Percentiles rank a stretch among this genome's conserved stretches.
Evolutionary conservation across 2,113 vertebrate genomes (phyloP).

Genomic region (Sigmodon hispidus): DNA sequence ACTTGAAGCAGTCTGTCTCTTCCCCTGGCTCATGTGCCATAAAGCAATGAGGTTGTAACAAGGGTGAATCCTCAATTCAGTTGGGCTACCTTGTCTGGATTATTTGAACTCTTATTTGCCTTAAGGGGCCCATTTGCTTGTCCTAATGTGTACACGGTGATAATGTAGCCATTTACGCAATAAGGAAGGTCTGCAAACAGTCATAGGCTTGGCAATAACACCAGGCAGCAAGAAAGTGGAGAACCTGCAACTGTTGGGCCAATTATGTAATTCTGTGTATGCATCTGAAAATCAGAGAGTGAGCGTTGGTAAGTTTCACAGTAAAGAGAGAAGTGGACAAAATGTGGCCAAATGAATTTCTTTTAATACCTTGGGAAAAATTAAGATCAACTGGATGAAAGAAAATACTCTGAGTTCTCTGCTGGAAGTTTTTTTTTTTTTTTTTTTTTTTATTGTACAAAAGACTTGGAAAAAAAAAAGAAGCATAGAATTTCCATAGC

Average conservation of each 20-base stretch:
- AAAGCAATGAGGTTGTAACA: constrained; percentile 80
- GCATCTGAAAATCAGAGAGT: constrained; percentile 74
- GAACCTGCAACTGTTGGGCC: constrained; percentile 81
- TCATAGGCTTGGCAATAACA: constrained; percentile 77
- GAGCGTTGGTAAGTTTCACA: constrained; percentile 77
- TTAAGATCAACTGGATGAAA: constrained; percentile 84
- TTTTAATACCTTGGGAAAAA: constrained; percentile 81
- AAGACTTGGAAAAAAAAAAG: constrained; percentile 74
- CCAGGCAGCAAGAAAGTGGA: constrained; percentile 59
- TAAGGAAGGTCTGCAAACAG: constrained; percentile 82
- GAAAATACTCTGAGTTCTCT: constrained; percentile 82
- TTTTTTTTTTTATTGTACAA: constrained; percentile 74
- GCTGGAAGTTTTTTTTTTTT: too few species aligned
- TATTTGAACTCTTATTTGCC: constrained; percentile 86
- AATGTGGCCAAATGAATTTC: constrained; percentile 79
- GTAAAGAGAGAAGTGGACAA: constrained; percentile 77
- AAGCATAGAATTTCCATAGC: constrained; percentile 79
- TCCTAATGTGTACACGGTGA: constrained; percentile 86
- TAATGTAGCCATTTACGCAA: constrained; percentile 84
- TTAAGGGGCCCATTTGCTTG: constrained; percentile 85
- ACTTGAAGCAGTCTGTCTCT: constrained; percentile 72
- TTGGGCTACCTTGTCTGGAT: constrained; percentile 76
- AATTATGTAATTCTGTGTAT: constrained; percentile 74
- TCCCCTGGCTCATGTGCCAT: constrained; percentile 74
- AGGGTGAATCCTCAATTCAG: constrained; percentile 83